phyloP scores from a whole-genome alignment of 30 jellyfish, hydroid and myxozoan genomes.

The Haliclystus octoradiatus region DNA sequence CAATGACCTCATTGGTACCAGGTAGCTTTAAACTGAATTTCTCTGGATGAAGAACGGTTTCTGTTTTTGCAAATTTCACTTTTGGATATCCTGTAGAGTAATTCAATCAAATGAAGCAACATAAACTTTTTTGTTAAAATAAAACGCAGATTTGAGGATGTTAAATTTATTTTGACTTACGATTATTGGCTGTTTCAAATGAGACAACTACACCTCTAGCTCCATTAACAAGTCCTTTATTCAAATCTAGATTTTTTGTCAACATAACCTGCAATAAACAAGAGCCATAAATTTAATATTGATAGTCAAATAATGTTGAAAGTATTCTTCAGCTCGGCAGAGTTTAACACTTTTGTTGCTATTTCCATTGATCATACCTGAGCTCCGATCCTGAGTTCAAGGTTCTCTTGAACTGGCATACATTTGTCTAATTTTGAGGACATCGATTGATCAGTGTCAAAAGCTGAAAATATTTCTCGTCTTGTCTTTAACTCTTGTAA shows the following conservation, averaged over 20 bases:
- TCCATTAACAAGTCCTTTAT: slow-evolving; percentile 77
- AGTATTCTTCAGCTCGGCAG: no score
- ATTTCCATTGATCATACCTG: no score
- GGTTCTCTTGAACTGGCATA: slow-evolving; percentile 36
- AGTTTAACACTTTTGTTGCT: no score
- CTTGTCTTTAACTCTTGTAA: slow-evolving; percentile 36
- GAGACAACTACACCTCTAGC: slow-evolving; percentile 75
- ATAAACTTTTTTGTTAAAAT: no score
- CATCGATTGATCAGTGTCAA: slow-evolving; percentile 43
- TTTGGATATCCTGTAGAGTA: slow-evolving; percentile 44
- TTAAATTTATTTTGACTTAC: no score
- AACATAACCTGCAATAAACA: slow-evolving; percentile 65
- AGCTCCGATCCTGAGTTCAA: slow-evolving; percentile 83
- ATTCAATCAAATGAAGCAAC: no score
- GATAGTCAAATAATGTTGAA: no score
- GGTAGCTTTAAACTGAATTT: slow-evolving; percentile 32
- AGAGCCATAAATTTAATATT: neutral
- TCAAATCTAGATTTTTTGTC: slow-evolving; percentile 57
- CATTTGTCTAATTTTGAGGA: slow-evolving; percentile 53
- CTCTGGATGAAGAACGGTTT: slow-evolving; percentile 44
- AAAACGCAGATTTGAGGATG: no score
- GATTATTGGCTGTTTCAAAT: slow-evolving; percentile 34
- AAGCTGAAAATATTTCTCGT: slow-evolving; percentile 26
- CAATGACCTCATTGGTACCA: slow-evolving; percentile 30
- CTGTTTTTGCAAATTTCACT: slow-evolving; percentile 52